Percentiles rank a stretch among this genome's conserved stretches.
These are phyloP conservation scores for Hypselothyrea guttata DNA, from an alignment of 2,888 invertebrate species.

Conservation along the genomic window DNA sequence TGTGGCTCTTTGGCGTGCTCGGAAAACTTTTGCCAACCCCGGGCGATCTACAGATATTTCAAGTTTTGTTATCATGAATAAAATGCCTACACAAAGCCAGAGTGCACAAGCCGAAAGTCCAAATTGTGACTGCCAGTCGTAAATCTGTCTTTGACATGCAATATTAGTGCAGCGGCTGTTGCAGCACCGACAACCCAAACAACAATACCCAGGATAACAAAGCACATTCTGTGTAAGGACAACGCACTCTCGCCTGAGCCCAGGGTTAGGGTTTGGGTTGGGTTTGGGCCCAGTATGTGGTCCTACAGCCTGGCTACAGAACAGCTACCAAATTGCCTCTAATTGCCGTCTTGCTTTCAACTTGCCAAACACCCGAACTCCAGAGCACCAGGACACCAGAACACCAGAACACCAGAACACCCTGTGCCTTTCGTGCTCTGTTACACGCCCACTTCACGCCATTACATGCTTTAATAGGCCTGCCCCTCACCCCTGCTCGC, in stretches of 20 bases:
- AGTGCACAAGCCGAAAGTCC: constrained; percentile 15
- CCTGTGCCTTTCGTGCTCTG: constrained; percentile 27
- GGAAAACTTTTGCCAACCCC: constrained; percentile 48
- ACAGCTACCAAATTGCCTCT: constrained; percentile 68
- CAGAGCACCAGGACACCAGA: no score
- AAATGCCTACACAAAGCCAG: constrained; percentile 34
- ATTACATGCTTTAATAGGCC: constrained; percentile 75
- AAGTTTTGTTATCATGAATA: constrained; percentile 41
- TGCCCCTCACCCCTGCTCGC: constrained; percentile 2
- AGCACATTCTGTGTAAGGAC: constrained; percentile 64
- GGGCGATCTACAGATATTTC: background rate
- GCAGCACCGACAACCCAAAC: constrained; percentile 43
- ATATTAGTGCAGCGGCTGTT: constrained; percentile 71
- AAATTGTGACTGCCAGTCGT: constrained; percentile 49
- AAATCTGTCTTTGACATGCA: constrained; percentile 78
- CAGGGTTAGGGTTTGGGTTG: constrained; percentile 4
- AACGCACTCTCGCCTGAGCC: constrained; percentile 36
- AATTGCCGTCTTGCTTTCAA: constrained; percentile 63
- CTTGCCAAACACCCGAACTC: constrained; percentile 32
- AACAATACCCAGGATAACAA: constrained; percentile 27
- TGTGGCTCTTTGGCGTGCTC: constrained; percentile 49
- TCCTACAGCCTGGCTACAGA: constrained; percentile 10
- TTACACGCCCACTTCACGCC: constrained; percentile 66
- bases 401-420: constrained; percentile 24
- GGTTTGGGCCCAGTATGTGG: constrained; percentile 14